Conservation (phyloP, 2,888 invertebrate genomes). For the Agapostemon virescens region DNA sequence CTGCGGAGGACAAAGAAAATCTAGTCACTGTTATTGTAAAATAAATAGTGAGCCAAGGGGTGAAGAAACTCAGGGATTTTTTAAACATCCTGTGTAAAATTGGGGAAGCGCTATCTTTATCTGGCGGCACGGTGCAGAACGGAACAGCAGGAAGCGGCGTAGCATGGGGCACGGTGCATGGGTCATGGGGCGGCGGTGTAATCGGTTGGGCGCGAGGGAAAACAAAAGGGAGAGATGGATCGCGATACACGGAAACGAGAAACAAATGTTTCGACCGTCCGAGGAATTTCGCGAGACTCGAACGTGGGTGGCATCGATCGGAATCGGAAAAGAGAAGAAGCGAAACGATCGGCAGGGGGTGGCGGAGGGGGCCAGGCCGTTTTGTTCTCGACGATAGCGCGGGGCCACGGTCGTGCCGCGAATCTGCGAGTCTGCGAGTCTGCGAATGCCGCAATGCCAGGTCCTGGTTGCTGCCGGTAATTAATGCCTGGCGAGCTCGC, state of each 20-base stretch:
- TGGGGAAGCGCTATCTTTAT: background rate
- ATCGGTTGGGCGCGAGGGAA: conserved; percentile 12
- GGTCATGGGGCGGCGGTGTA: conserved; percentile 1
- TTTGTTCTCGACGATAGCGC: background rate
- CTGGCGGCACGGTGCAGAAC: background rate
- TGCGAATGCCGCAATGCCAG: background rate
- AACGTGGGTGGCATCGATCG: background rate
- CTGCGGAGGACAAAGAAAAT: too few species aligned
- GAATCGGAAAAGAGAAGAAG: conserved; percentile 6
- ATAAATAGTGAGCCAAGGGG: too few species aligned
- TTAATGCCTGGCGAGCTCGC: conserved; percentile 22
- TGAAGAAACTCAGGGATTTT: too few species aligned
- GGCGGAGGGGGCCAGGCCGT: background rate
- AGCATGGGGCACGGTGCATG: background rate
- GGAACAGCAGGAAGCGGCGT: too few species aligned
- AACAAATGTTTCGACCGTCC: conserved; percentile 4
- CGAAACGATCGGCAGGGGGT: conserved; percentile 4
- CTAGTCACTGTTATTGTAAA: too few species aligned
- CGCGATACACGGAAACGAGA: conserved; percentile 5
- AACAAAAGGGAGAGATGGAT: conserved; percentile 5
- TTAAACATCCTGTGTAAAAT: too few species aligned
- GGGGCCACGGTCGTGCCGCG: background rate
- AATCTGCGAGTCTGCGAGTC: too few species aligned
- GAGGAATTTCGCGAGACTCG: background rate
- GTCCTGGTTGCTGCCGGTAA: conserved; percentile 24